Base-by-base conservation (phyloP, 2,113 vertebrate species). In the Leucosticte australis region DNA sequence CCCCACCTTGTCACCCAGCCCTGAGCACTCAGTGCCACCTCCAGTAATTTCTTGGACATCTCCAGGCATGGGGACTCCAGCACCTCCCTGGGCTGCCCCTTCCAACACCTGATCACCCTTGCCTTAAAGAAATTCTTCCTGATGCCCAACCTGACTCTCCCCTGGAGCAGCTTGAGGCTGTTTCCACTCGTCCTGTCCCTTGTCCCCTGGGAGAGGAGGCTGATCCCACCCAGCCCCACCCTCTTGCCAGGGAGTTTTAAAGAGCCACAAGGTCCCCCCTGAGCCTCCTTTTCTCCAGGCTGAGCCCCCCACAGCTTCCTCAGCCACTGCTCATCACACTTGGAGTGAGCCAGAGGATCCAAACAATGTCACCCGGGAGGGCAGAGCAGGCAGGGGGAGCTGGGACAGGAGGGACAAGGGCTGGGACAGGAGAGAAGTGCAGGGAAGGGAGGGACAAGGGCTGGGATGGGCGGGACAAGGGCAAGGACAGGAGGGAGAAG, bases 331-430 rank as follows among this genome's bases (percentile, higher is more conserved):
- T 73, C 17, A 14, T 41, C 49, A 42, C 31, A 26, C 9, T 31
- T 18, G 41, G 30, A 64, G 70, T 0, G 0, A 60, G 12, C 33
- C 89, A 12, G 16, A 18, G 41, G 31, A 28, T 3, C 15, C 78
- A 15, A 37, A 68, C 4, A 0, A 1, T 7, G 15, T 8, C 65
- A 7, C 1, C 19, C 0, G 0, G 22, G 6, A n/a, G 16, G 28
- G 67, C 39, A 13, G 6, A 22, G 63, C 21, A 4, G 47, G 59
- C 2, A 35, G 26, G 18, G 41, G 26, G 55, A 75, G 15, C 7
- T 2, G 27, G 27, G 56, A 60, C 8, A 12, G n/a, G 31, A 64
- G 26, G 30, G 16, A 16, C 1, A 56, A 1, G 3, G 1, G n/a
- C 16, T 3, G 35, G 35, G 35, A 24, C 19, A 13, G 55, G 55